phyloP scores from a whole-genome alignment of 2,113 vertebrate genomes.

The Ictalurus furcatus region DNA sequence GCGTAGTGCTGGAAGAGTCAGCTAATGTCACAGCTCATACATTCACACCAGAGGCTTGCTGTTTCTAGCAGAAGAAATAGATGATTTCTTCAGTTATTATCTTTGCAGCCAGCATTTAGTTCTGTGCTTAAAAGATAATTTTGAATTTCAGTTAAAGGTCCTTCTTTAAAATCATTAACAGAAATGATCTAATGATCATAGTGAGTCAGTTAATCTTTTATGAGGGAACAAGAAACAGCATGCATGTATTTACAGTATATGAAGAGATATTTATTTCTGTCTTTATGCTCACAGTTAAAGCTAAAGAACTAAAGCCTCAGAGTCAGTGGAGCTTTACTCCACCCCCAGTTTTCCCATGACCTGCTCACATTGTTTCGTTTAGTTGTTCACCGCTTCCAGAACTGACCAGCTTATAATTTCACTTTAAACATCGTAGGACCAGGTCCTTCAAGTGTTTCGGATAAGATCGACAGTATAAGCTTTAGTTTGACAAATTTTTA shows the following conservation, averaged over 20 bases:
- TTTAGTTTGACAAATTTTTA: neutral
- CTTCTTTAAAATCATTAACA: neutral
- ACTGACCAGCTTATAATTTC: conserved; percentile 15
- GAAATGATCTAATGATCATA: neutral
- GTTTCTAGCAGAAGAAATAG: neutral
- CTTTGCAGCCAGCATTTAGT: neutral
- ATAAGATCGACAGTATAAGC: neutral
- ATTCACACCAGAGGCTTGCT: neutral
- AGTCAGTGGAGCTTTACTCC: conserved; percentile 1
- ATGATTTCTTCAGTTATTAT: neutral
- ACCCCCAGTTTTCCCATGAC: conserved; percentile 48
- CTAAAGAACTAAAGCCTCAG: conserved; percentile 18
- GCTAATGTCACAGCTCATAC: neutral
- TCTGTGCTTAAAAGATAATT: conserved; percentile 1
- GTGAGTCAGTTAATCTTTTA: neutral
- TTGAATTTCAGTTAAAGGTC: neutral
- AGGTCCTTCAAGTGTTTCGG: neutral
- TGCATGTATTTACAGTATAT: neutral
- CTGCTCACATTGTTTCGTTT: neutral
- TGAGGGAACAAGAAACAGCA: neutral
- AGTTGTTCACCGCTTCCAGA: neutral
- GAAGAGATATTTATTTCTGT: neutral
- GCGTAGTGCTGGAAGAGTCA: neutral
- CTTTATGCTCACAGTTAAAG: neutral
- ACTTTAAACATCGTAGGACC: conserved; percentile 18